Evolutionary conservation across 2,888 invertebrate genomes (phyloP).

Genomic region (Drosophila barbarae): DNA sequence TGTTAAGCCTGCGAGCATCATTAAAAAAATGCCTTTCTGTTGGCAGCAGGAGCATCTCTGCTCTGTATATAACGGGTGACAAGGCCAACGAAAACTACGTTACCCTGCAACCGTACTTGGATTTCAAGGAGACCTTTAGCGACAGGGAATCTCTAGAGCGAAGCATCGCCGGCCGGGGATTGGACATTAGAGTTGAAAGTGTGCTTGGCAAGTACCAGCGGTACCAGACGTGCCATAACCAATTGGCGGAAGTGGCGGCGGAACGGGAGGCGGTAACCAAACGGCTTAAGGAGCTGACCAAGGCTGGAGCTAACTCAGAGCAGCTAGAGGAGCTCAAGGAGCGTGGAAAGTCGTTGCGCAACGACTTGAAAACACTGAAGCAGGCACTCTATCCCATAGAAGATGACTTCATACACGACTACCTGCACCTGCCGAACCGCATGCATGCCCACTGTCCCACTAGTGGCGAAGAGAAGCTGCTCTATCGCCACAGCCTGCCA

Average conservation of each 20-base stretch:
- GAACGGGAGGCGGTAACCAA: slow-evolving; percentile 81
- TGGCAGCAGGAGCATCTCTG: slow-evolving; percentile 65
- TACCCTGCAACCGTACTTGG: slow-evolving; percentile 85
- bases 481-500: slow-evolving; percentile 64
- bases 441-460: slow-evolving; percentile 84
- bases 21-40: slow-evolving; percentile 24
- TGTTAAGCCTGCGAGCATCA: slow-evolving; percentile 45
- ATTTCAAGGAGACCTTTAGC: slow-evolving; percentile 82
- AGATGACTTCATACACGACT: slow-evolving; percentile 84
- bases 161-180: slow-evolving; percentile 82
- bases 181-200: slow-evolving; percentile 81
- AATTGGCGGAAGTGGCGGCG: slow-evolving; percentile 81
- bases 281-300: slow-evolving; percentile 80
- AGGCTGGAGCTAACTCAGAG: slow-evolving; percentile 46
- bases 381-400: slow-evolving; percentile 86
- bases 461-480: slow-evolving; percentile 57
- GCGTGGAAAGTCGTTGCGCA: slow-evolving; percentile 82
- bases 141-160: slow-evolving; percentile 81
- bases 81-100: slow-evolving; percentile 86
- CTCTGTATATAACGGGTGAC: slow-evolving; percentile 83
- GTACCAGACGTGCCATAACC: slow-evolving; percentile 82
- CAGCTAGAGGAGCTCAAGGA: slow-evolving; percentile 81
- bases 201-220: slow-evolving; percentile 83
- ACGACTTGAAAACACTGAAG: slow-evolving; percentile 84
- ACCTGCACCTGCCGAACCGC: slow-evolving; percentile 85